Conservation (phyloP, 30 jellyfish, hydroid and myxozoan genomes). For the Cassiopea xamachana region DNA sequence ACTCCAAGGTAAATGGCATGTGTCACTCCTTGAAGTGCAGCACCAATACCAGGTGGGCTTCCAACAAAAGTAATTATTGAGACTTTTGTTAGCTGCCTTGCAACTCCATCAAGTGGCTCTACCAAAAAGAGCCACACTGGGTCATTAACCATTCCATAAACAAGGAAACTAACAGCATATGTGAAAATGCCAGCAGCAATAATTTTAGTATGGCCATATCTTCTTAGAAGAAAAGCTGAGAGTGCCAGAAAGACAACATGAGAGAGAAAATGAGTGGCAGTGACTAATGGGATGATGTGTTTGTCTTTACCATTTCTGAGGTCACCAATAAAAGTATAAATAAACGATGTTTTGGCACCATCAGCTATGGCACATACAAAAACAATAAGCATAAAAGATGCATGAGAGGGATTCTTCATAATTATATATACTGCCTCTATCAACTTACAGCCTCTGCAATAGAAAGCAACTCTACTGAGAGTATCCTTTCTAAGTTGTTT, state of each 20-base stretch:
- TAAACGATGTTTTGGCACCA: conserved; percentile 75
- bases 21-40: conserved; percentile 85
- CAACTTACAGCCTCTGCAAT: conserved; percentile 68
- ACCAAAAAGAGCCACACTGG: conserved; percentile 76
- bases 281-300: conserved; percentile 50
- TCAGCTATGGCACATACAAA: conserved; percentile 76
- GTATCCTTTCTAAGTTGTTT: conserved; percentile 15
- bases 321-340: conserved; percentile 73
- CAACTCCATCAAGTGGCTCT: conserved; percentile 86
- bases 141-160: conserved; percentile 65
- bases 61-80: conserved; percentile 88
- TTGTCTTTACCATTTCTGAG: conserved; percentile 54
- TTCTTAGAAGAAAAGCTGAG: conserved; percentile 56
- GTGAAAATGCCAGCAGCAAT: conserved; percentile 72
- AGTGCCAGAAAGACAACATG: conserved; percentile 61
- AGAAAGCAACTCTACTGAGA: neutral
- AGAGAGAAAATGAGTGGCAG: conserved; percentile 79
- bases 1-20: conserved; percentile 89
- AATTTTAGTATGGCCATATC: conserved; percentile 50
- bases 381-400: conserved; percentile 71
- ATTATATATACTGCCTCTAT: conserved; percentile 62
- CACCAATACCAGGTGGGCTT: conserved; percentile 88
- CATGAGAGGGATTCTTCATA: conserved; percentile 34
- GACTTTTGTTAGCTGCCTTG: conserved; percentile 62
- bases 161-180: conserved; percentile 67